Percentiles rank a stretch among this genome's conserved stretches.
Evolutionary conservation across 2,888 invertebrate genomes (phyloP).

Genomic region (Orthonychiurus folsomi): DNA sequence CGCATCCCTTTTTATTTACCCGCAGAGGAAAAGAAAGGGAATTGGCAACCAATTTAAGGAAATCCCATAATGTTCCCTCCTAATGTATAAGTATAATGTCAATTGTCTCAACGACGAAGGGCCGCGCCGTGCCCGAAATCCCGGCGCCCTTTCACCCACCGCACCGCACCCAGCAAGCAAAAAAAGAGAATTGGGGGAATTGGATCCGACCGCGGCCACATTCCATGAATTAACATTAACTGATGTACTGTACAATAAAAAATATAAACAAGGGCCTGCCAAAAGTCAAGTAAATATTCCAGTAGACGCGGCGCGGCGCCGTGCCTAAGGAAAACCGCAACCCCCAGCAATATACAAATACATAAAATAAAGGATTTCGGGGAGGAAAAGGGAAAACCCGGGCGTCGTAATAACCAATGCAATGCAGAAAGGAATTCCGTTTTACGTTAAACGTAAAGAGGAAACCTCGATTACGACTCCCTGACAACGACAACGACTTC

Average conservation of each 20-base stretch:
- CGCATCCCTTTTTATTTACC: no score
- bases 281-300: neutral
- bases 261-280: no score
- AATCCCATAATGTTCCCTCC: neutral
- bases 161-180: no score
- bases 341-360: neutral
- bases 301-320: no score
- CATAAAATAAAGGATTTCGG: neutral
- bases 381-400: no score
- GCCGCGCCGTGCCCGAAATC: neutral
- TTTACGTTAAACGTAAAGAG: neutral
- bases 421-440: neutral
- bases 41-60: neutral
- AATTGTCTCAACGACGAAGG: no score
- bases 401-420: constrained; percentile 1
- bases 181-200: no score
- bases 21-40: neutral
- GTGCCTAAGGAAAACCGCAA: neutral
- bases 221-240: neutral
- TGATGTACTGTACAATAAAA: neutral
- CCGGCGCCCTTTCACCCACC: no score
- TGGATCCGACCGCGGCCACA: neutral
- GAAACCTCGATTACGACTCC: constrained; percentile 12
- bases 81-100: no score
- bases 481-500: constrained; percentile 10